Evolutionary conservation across 2,888 invertebrate genomes (phyloP).

Genomic region (Dermolepida albohirtum): DNA sequence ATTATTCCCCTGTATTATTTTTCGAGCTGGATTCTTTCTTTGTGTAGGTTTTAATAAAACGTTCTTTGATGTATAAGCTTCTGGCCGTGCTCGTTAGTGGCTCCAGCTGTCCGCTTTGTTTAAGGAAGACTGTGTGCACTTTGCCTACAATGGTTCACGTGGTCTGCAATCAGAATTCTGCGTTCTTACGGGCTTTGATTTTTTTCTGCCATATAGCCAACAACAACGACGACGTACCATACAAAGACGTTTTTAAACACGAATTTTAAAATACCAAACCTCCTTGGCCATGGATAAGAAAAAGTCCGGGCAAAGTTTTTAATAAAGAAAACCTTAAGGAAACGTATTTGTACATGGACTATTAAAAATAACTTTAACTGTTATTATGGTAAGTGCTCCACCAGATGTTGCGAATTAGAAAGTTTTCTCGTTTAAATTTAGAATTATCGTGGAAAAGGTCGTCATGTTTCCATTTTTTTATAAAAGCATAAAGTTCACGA

Average conservation of each 20-base stretch:
- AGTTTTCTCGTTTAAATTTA: constrained; percentile 34
- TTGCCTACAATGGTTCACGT: constrained; percentile 60
- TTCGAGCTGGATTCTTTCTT: constrained; percentile 56
- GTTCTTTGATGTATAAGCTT: constrained; percentile 60
- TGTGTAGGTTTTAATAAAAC: constrained; percentile 60
- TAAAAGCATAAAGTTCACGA: too few species aligned
- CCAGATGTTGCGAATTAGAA: constrained; percentile 34
- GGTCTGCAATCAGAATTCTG: constrained; percentile 58
- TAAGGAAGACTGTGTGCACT: constrained; percentile 60
- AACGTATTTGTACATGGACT: constrained; percentile 28
- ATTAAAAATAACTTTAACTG: constrained; percentile 37
- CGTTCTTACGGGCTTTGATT: constrained; percentile 37
- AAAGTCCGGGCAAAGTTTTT: constrained; percentile 7
- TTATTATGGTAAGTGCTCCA: constrained; percentile 29
- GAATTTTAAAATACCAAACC: constrained; percentile 27
- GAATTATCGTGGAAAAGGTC: constrained; percentile 5
- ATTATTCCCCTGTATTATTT: constrained; percentile 45
- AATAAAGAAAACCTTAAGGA: constrained; percentile 34
- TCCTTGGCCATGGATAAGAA: constrained; percentile 6
- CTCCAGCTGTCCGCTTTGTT: constrained; percentile 61
- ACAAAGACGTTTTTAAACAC: constrained; percentile 33
- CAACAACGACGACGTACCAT: neutral
- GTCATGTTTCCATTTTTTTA: too few species aligned
- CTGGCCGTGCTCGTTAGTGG: constrained; percentile 61
- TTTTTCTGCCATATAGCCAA: constrained; percentile 31